Evolutionary conservation across 2,888 invertebrate genomes (phyloP).

Genomic region (Drosophila subquinaria): DNA sequence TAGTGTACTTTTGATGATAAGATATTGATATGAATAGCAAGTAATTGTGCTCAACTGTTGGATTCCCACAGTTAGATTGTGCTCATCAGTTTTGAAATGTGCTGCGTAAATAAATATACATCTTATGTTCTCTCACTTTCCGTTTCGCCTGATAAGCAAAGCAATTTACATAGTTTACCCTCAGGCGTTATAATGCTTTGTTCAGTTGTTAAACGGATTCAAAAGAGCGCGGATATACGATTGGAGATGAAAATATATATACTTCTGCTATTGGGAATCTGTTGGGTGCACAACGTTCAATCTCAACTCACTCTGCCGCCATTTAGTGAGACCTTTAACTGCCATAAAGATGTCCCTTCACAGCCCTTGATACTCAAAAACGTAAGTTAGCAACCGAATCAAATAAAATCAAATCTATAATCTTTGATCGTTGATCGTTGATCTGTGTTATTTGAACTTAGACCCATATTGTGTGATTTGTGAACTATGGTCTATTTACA

Average conservation of each 20-base stretch:
- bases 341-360: not conserved
- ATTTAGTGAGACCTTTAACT: not conserved
- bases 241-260: not conserved
- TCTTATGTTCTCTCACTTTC: not conserved
- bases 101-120: too few species aligned
- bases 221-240: conserved; percentile 1
- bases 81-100: not conserved
- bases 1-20: conserved; percentile 5
- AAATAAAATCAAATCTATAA: not conserved
- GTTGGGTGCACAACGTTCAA: not conserved
- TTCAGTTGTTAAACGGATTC: conserved; percentile 11
- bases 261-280: conserved; percentile 3
- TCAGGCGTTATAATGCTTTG: not conserved
- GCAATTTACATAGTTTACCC: conserved; percentile 1
- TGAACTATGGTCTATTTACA: not conserved
- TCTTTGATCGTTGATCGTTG: not conserved
- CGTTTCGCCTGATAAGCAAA: conserved; percentile 1
- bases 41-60: not conserved
- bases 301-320: not conserved
- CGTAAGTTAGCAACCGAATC: not conserved
- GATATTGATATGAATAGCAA: not conserved
- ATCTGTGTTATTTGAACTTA: not conserved
- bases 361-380: not conserved
- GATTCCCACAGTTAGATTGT: not conserved
- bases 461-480: too few species aligned